Evolutionary conservation across 2,113 vertebrate genomes (phyloP), one percentile per base, ranked within the genome.

Genomic region (Melanerpes aurifrons): DNA sequence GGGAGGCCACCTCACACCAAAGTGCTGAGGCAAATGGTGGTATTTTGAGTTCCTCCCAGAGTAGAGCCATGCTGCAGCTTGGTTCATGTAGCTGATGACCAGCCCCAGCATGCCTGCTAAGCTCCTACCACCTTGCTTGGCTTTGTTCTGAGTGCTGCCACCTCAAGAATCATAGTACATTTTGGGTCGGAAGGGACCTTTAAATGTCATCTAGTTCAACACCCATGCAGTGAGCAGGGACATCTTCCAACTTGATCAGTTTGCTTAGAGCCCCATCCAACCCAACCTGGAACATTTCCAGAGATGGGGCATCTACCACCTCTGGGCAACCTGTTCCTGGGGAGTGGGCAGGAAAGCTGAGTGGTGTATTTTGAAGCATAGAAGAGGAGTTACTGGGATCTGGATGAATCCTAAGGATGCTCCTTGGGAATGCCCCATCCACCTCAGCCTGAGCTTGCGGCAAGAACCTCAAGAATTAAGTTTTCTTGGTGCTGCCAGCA

Each of bases 61-160:
- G 35, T 43, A 31, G 50, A 63, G 37, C 28, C 9, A 43, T 24
- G 43, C n/a, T 1, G 1, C 3, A 9, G 35, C 8, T 72, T 0
- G 32, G 21, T 9, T 16, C 1, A 0, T 21, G 43, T 43, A 50
- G 31, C 22, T 12, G 6, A 68, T 2, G 2, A 25, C 7, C 22
- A n/a, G 12, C 18, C 29, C 26, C 2, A 11, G 48, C 22, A 25
- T 59, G 29, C 40, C 82, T 3, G 0, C 19, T 0, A 0, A 28
- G 15, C 17, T 64, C 54, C 58, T 8, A 16, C 59, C 32, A 26
- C 58, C 15, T 50, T 4, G 1, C 48, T 48, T 58, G 53, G 28
- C 53, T 66, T 73, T 48, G 59, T 9, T 77, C 31, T 9, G 12
- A 50, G 73, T 2, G 0, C 37, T 73, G 61, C 57, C 14, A 4